Conservation (phyloP, 2,113 vertebrate species). For the Dromas ardeola region DNA sequence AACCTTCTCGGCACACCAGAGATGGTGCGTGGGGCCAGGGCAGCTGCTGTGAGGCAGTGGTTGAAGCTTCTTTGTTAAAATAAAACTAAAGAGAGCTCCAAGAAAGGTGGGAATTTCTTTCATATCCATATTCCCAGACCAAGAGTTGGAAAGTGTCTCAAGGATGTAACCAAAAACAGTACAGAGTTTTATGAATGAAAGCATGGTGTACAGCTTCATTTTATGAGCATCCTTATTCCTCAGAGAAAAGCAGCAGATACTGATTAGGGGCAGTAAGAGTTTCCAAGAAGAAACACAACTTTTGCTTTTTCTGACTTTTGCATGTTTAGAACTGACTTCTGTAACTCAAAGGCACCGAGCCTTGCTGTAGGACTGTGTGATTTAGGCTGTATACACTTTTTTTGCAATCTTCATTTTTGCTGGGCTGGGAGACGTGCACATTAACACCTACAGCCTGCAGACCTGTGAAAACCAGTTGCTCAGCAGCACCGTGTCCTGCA, state of each 20-base stretch:
- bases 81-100: background rate
- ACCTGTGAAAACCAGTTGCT: background rate
- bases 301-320: background rate
- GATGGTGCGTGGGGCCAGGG: background rate
- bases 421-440: background rate
- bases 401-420: background rate
- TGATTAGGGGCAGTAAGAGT: background rate
- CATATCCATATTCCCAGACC: background rate
- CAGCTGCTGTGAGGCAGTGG: background rate
- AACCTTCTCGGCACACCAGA: fast-evolving
- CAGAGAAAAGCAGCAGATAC: background rate
- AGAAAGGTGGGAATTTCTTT: background rate
- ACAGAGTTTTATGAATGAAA: background rate
- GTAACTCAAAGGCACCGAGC: background rate
- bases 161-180: background rate
- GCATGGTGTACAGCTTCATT: background rate
- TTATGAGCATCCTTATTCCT: background rate
- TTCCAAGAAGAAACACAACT: background rate
- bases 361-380: background rate
- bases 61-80: background rate
- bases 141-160: background rate
- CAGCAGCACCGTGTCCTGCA: background rate
- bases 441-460: background rate
- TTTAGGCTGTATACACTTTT: background rate
- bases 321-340: background rate